Evolutionary conservation across 2,113 vertebrate genomes (phyloP), one percentile per base, ranked within the genome.

Genomic region (Microcebus tavaratra): DNA sequence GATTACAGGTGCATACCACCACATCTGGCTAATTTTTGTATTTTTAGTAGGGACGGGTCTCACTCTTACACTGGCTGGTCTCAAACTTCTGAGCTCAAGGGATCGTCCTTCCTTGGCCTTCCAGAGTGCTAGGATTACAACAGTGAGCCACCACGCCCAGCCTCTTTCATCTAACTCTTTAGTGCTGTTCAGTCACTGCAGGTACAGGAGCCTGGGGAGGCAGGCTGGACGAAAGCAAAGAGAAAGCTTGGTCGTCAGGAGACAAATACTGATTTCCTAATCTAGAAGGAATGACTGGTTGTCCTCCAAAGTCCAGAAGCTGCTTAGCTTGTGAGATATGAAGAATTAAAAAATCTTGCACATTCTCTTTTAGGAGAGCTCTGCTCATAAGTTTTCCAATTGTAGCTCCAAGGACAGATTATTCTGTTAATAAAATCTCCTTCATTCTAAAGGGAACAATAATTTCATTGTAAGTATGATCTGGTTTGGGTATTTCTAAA

Each of bases 351-450:
- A 88, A 45, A 4, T 20, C 55, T 15, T n/a, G 6, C 1, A 6
- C 34, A 68, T 93, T 95, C 27, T 55, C 65, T 93, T 70, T 61
- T 36, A 42, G 59, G 36, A 86, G n/a, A 78, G 42, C 48, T 86
- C 45, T 25, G 36, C 65, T 21, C 13, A 36, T 68, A 79, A 29
- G 31, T 39, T 53, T 87, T 39, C 57, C 59, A 68, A 27, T 25
- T 72, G 27, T 63, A 27, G 34, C 55, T 79, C n/a, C 31, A 92
- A 57, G 63, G 57, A 72, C 61, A 55, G 42, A 48, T 85, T 92
- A 45, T 88, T 91, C 82, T 68, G 8, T 67, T 78, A 91, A 39
- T 82, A 89, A 73, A 95, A 68, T 65, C 29, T 76, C 70, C 88
- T 72, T 29, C 15, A 81, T 76, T 88, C 50, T 88, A 89, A 75